Base-by-base conservation (phyloP, 1,140 invertebrate genomes). In the Bombus terrestris region DNA sequence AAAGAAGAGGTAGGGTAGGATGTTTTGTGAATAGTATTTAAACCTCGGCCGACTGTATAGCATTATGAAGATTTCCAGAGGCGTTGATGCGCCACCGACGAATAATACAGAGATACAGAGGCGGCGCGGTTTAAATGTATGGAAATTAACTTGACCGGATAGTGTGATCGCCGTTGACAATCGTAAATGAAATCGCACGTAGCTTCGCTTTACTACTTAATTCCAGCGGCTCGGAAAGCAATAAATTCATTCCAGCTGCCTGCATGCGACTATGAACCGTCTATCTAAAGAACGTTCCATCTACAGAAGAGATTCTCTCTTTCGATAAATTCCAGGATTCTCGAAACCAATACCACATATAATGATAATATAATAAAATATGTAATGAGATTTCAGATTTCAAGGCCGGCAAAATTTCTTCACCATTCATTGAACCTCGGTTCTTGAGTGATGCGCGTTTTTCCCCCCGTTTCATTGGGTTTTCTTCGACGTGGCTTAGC, bases 401-500 rank as follows among this genome's bases (percentile, higher is more conserved):
- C 53, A 32, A 39, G 39, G 9, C 5, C 13, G 10, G 8, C 32
- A 41, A 41, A 75, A 76, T 57, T 57, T 77, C 47, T 57, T 77
- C 47, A 13, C 53, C 43, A 78, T 53, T 22, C 47, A 3, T 53
- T 0, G n/a, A 47, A 37, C 28, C 15, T 74, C n/a, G 12, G 28
- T 59, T 64, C 35, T 37, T 10, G n/a, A 37, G 25, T 1, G 10
- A 66, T 2, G 18, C 18, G 35, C 8, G 15, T 39, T 39, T 79
- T 79, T 1, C 3, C 10, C 12, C 66, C 68, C 77, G 66, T 85
- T 85, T 68, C 68, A 53, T 85, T 81, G 57, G 83, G 3, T 66
- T 85, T 81, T 59, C 84, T 81, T 85, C 71, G 71, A 81, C 53
- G 79, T 69, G 64, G 82, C 32, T 57, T 9, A 22, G 28, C 32